Evolutionary conservation across 2,113 vertebrate genomes (phyloP).

Genomic region (Hyla sarda): DNA sequence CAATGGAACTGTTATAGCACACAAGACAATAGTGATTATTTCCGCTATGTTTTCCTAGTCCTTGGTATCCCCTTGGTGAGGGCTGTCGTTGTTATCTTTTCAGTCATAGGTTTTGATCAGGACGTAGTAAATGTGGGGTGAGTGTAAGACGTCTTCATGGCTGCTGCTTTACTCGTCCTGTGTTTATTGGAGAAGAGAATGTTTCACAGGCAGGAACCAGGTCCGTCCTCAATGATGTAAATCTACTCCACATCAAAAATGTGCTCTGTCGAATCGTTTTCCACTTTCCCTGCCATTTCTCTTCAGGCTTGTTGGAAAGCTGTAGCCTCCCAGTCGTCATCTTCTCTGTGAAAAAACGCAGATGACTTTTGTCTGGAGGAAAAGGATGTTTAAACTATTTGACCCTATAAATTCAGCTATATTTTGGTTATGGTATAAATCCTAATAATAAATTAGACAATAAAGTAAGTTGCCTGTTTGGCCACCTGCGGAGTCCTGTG

Average conservation of each 20-base stretch:
- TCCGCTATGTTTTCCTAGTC: too few species aligned
- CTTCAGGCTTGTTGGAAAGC: slow-evolving; percentile 4
- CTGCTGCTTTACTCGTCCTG: background rate
- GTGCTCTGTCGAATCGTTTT: background rate
- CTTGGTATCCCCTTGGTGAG: too few species aligned
- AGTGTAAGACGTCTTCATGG: background rate
- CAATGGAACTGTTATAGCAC: too few species aligned
- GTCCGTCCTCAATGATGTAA: background rate
- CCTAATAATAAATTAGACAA: slow-evolving; percentile 19
- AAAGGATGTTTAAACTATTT: slow-evolving; percentile 56
- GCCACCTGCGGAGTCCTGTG: slow-evolving; percentile 50
- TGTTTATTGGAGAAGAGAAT: background rate
- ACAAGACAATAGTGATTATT: too few species aligned
- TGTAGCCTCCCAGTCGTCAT: background rate
- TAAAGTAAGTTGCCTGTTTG: slow-evolving; percentile 21
- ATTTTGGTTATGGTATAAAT: slow-evolving; percentile 47
- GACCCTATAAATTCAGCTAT: slow-evolving; percentile 51
- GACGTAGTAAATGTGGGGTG: too few species aligned
- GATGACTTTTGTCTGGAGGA: slow-evolving; percentile 55
- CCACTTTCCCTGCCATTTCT: slow-evolving; percentile 7
- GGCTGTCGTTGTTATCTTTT: too few species aligned
- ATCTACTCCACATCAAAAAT: background rate
- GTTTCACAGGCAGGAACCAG: background rate
- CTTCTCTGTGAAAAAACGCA: slow-evolving; percentile 26
- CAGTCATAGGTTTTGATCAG: too few species aligned